Conservation (phyloP, 2,888 invertebrate genomes). For the Volucella inflata region DNA sequence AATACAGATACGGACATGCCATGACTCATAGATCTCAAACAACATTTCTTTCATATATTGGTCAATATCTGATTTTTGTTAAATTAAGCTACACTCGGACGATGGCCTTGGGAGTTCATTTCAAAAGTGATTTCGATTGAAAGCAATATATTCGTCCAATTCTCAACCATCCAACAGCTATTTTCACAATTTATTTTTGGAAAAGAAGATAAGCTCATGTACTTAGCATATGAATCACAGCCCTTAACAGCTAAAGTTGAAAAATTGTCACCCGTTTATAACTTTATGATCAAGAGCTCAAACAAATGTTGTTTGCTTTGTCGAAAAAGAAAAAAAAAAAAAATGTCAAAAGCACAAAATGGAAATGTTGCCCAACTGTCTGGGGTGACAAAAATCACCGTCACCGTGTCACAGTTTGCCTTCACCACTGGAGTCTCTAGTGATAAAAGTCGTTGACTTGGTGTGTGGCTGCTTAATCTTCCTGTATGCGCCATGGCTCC, state of each 20-base stretch:
- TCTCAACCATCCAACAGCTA: too few species aligned
- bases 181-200: too few species aligned
- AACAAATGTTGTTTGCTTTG: conserved; percentile 46
- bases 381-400: conserved; percentile 20
- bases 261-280: conserved; percentile 37
- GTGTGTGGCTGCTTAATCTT: conserved; percentile 49
- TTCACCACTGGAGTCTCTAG: conserved; percentile 20
- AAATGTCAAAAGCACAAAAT: conserved; percentile 46
- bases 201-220: too few species aligned
- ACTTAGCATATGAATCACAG: too few species aligned
- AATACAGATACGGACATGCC: too few species aligned
- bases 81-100: too few species aligned
- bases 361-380: conserved; percentile 71
- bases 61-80: too few species aligned
- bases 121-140: too few species aligned
- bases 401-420: conserved; percentile 15
- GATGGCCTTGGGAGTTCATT: too few species aligned
- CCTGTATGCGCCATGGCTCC: conserved; percentile 48
- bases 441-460: conserved; percentile 57
- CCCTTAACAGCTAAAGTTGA: neutral
- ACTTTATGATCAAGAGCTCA: conserved; percentile 37
- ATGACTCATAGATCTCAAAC: too few species aligned
- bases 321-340: conserved; percentile 4
- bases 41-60: too few species aligned
- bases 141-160: too few species aligned